Conservation (phyloP, 2,113 vertebrate genomes). For the Nerophis ophidion region DNA sequence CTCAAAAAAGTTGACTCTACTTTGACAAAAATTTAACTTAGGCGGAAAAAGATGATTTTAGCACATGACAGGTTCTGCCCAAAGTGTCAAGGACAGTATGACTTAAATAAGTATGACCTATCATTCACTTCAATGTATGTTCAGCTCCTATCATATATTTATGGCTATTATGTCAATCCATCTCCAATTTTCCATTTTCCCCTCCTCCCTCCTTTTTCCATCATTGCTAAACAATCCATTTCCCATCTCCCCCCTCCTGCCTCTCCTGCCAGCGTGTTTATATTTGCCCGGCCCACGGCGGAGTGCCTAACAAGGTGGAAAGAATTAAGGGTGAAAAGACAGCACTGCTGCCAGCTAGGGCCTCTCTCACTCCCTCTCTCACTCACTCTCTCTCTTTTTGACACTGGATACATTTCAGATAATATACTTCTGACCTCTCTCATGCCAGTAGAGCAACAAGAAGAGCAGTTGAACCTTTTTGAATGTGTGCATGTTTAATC, state of each 20-base stretch:
- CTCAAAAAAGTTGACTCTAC: too few species aligned
- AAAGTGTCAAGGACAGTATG: too few species aligned
- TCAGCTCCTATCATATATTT: conserved; percentile 7
- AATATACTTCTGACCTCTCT: conserved; percentile 62
- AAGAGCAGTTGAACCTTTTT: conserved; percentile 32
- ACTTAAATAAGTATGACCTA: too few species aligned
- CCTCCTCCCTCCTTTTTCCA: neutral
- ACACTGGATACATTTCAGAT: conserved; percentile 69
- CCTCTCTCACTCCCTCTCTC: conserved; percentile 35
- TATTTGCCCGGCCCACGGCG: conserved; percentile 60
- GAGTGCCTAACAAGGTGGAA: conserved; percentile 72
- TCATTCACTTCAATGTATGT: conserved; percentile 5
- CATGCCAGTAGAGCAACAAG: conserved; percentile 40
- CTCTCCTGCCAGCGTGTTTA: conserved; percentile 67
- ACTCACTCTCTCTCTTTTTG: conserved; percentile 34
- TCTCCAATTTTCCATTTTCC: too few species aligned
- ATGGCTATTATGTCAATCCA: conserved; percentile 14
- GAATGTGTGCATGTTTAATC: neutral
- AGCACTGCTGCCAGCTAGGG: conserved; percentile 64
- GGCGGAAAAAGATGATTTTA: too few species aligned
- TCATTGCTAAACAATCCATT: conserved; percentile 13
- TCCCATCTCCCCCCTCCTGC: conserved; percentile 21
- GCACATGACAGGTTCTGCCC: too few species aligned
- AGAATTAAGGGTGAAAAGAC: conserved; percentile 69
- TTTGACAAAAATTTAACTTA: too few species aligned